These are phyloP conservation scores for Stegophylla sp. DNA, from an alignment of 2,888 invertebrate genomes.

Conservation along the genomic window DNA sequence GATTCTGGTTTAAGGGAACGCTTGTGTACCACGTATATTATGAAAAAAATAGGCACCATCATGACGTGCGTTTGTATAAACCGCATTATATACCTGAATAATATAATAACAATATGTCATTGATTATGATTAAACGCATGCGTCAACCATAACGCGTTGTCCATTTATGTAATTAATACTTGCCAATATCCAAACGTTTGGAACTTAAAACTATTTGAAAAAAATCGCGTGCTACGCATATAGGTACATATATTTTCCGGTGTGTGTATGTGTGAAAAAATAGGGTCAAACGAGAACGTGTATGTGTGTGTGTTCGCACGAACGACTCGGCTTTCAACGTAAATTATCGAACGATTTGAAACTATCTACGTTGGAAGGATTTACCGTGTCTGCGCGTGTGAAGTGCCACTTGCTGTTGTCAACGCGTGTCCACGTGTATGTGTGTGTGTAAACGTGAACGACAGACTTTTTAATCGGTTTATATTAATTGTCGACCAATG, in stretches of 20 bases:
- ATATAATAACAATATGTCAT: slow-evolving; percentile 22
- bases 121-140: slow-evolving; percentile 34
- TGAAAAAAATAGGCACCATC: background rate
- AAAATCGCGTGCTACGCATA: background rate
- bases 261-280: background rate
- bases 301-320: background rate
- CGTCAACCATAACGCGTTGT: slow-evolving; percentile 2
- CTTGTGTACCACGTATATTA: background rate
- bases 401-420: background rate
- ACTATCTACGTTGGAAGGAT: background rate
- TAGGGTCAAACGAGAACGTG: background rate
- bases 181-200: background rate
- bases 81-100: background rate
- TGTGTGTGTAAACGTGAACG: no score
- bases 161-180: background rate
- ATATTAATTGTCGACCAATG: background rate
- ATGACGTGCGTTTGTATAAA: background rate
- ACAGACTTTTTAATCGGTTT: background rate
- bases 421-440: no score
- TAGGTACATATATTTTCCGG: no score
- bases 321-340: background rate
- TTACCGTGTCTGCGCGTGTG: background rate
- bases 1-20: background rate
- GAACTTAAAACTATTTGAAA: background rate
- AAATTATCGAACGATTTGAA: background rate